Percentiles rank a stretch among this genome's conserved stretches.
phyloP scores from a whole-genome alignment of 2,797 vertebrate genomes.

The Tolypeutes matacus region DNA sequence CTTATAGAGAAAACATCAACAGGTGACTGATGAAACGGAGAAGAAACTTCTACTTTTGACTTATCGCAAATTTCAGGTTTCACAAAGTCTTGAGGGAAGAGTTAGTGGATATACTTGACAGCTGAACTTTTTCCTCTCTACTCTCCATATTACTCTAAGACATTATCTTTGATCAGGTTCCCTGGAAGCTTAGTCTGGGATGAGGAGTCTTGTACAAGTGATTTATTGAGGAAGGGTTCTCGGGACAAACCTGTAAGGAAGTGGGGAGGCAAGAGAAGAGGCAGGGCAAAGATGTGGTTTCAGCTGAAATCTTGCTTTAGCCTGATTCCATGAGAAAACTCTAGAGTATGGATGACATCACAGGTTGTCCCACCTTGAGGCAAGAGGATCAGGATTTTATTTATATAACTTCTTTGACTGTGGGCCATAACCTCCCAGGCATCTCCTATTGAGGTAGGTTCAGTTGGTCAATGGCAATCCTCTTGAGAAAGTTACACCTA shows the following conservation, averaged over 20 bases:
- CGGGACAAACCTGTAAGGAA: not conserved
- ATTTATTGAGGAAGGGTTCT: not conserved
- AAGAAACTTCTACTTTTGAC: not conserved
- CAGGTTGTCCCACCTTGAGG: not conserved
- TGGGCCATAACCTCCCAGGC: not conserved
- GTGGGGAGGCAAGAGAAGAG: not conserved
- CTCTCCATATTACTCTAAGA: not conserved
- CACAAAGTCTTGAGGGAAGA: not conserved
- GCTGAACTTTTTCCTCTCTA: not conserved
- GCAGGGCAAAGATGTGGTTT: not conserved
- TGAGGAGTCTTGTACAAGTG: not conserved
- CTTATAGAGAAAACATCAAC: not conserved
- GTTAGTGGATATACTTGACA: not conserved
- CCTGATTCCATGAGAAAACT: not conserved
- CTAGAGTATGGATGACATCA: not conserved
- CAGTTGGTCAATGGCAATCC: not conserved
- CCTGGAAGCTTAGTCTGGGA: not conserved
- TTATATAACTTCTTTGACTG: no score
- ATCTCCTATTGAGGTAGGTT: not conserved
- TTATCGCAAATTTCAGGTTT: slow-evolving; percentile 35
- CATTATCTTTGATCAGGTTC: not conserved
- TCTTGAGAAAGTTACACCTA: not conserved
- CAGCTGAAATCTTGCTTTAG: not conserved
- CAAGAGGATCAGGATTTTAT: not conserved
- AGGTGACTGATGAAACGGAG: not conserved